Percentiles rank a stretch among this genome's conserved stretches.
Evolutionary conservation across 2,888 invertebrate species (phyloP).

Genomic region (Amphimallon solstitiale): DNA sequence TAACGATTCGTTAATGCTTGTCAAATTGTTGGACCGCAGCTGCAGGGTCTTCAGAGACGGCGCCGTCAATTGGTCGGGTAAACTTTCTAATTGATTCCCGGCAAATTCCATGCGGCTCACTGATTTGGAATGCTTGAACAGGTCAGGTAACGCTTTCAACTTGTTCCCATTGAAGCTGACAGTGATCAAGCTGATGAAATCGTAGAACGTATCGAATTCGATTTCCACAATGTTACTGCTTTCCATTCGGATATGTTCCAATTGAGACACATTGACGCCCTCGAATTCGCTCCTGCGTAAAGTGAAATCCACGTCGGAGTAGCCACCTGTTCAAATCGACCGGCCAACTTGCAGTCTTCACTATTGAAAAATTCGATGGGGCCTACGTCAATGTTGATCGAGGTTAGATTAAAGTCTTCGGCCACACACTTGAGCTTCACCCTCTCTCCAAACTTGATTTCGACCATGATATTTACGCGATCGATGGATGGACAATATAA

Average conservation of each 20-base stretch:
- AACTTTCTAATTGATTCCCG: neutral
- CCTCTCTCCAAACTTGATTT: neutral
- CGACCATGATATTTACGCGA: neutral
- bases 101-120: neutral
- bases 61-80: neutral
- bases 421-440: neutral
- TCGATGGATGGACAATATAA: neutral
- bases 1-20: neutral
- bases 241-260: neutral
- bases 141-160: neutral
- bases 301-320: neutral
- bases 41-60: neutral
- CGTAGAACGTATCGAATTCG: neutral
- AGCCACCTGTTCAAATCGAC: neutral
- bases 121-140: neutral
- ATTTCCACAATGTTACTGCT: constrained; percentile 1
- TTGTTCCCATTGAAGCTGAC: constrained; percentile 6
- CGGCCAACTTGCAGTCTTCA: neutral
- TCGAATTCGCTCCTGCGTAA: constrained; percentile 5
- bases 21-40: neutral
- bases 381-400: neutral
- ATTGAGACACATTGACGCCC: neutral
- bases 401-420: neutral
- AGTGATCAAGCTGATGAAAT: neutral
- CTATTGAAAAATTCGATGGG: neutral